Conservation (phyloP, 2,888 invertebrate genomes). For the Physocephala rufipes region DNA sequence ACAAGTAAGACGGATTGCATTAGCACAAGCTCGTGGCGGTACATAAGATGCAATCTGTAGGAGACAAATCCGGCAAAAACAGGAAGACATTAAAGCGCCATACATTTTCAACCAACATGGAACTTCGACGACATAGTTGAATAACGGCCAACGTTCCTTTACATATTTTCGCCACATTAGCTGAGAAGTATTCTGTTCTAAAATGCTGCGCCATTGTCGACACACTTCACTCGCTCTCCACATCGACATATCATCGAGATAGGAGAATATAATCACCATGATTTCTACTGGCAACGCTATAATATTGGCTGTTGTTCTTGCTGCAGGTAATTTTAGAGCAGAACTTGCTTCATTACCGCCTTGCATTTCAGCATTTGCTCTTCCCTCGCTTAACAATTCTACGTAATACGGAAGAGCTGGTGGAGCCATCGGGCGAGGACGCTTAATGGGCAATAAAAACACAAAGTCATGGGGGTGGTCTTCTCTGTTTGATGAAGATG, state of each 20-base stretch:
- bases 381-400: slow-evolving; percentile 58
- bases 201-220: slow-evolving; percentile 82
- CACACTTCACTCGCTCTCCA: slow-evolving; percentile 90
- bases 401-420: slow-evolving; percentile 59
- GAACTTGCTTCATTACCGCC: slow-evolving; percentile 28
- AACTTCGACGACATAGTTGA: slow-evolving; percentile 76
- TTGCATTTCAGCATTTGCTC: slow-evolving; percentile 46
- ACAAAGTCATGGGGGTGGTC: slow-evolving; percentile 40
- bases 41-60: slow-evolving; percentile 83
- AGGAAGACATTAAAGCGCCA: slow-evolving; percentile 76
- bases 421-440: slow-evolving; percentile 59
- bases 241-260: slow-evolving; percentile 90
- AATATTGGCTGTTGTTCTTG: slow-evolving; percentile 45
- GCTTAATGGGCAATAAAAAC: slow-evolving; percentile 53
- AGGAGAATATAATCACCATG: slow-evolving; percentile 85
- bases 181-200: slow-evolving; percentile 80
- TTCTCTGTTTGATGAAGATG: slow-evolving; percentile 45
- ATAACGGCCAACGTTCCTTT: slow-evolving; percentile 85
- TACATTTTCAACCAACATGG: slow-evolving; percentile 85
- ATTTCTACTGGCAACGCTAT: slow-evolving; percentile 69
- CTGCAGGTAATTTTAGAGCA: slow-evolving; percentile 26
- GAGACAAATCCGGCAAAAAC: slow-evolving; percentile 87
- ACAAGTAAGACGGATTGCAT: slow-evolving; percentile 84
- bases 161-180: slow-evolving; percentile 84
- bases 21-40: slow-evolving; percentile 74